These are phyloP conservation scores for Trachelus troglodyta DNA, from an alignment of 2,888 invertebrate genomes.

Conservation along the genomic window DNA sequence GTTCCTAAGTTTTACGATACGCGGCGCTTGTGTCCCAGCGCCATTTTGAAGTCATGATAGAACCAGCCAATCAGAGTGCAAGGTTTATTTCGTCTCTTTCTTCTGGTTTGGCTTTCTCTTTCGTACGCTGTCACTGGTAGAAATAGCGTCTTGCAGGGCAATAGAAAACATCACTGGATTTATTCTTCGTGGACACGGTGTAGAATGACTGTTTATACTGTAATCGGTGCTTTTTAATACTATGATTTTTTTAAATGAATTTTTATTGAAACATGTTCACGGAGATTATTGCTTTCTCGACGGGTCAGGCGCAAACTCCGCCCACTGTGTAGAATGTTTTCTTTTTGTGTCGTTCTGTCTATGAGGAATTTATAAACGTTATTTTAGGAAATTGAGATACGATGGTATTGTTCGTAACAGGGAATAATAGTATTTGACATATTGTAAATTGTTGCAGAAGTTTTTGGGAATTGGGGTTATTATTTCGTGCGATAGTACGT, in stretches of 20 bases:
- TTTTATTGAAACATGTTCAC: background rate
- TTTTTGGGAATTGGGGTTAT: background rate
- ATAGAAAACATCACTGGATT: background rate
- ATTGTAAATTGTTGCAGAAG: background rate
- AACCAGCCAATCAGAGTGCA: slow-evolving; percentile 48
- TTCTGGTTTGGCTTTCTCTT: slow-evolving; percentile 21
- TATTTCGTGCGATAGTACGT: slow-evolving; percentile 8
- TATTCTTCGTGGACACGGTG: background rate
- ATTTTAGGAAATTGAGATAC: background rate
- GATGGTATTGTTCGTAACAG: background rate
- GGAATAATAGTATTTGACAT: slow-evolving; percentile 11
- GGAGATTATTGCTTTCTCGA: slow-evolving; percentile 24
- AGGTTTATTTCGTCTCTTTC: slow-evolving; percentile 33
- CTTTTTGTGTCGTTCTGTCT: slow-evolving; percentile 21
- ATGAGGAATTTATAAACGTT: background rate
- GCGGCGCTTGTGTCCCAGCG: slow-evolving; percentile 29
- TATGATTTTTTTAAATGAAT: background rate
- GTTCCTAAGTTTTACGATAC: background rate
- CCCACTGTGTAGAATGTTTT: slow-evolving; percentile 30
- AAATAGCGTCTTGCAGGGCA: slow-evolving; percentile 8
- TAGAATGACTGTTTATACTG: background rate
- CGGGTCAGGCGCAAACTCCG: slow-evolving; percentile 39
- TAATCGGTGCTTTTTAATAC: background rate
- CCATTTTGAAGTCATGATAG: slow-evolving; percentile 53
- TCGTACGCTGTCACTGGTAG: slow-evolving; percentile 23